Evolutionary conservation across 2,797 vertebrate species (phyloP).

Genomic region (Pseudopleuronectes americanus): DNA sequence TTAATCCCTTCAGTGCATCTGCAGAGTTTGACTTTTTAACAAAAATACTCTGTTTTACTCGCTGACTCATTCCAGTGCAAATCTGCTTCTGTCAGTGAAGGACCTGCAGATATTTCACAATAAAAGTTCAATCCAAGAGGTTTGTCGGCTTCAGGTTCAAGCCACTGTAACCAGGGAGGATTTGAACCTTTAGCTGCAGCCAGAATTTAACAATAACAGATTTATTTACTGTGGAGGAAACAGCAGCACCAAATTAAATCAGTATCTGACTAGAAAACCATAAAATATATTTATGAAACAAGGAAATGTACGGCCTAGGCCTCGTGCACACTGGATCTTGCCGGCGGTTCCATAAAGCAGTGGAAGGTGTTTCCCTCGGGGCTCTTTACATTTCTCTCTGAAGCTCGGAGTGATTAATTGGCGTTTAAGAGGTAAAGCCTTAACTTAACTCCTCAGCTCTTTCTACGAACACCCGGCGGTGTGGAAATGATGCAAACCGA

Average conservation of each 20-base stretch:
- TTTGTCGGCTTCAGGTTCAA: no score
- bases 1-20: not conserved
- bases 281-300: not conserved
- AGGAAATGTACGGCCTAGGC: not conserved
- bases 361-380: conserved; percentile 6
- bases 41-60: not conserved
- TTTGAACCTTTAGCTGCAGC: not conserved
- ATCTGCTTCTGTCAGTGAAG: not conserved
- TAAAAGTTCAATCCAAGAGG: not conserved
- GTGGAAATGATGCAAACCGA: conserved; percentile 28
- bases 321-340: not conserved
- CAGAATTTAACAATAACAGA: not conserved
- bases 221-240: no score
- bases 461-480: conserved; percentile 56
- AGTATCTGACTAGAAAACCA: no score
- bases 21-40: not conserved
- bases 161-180: not conserved
- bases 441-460: conserved; percentile 59
- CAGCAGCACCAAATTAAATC: no score
- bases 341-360: not conserved
- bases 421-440: conserved; percentile 68
- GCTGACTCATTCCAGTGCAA: not conserved
- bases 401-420: conserved; percentile 70
- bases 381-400: conserved; percentile 20
- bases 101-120: conserved; percentile 1